A percentile compares a stretch with the other conserved stretches of the same genome.
phyloP scores from a whole-genome alignment of 2,113 vertebrate genomes.

The Eptesicus fuscus region DNA sequence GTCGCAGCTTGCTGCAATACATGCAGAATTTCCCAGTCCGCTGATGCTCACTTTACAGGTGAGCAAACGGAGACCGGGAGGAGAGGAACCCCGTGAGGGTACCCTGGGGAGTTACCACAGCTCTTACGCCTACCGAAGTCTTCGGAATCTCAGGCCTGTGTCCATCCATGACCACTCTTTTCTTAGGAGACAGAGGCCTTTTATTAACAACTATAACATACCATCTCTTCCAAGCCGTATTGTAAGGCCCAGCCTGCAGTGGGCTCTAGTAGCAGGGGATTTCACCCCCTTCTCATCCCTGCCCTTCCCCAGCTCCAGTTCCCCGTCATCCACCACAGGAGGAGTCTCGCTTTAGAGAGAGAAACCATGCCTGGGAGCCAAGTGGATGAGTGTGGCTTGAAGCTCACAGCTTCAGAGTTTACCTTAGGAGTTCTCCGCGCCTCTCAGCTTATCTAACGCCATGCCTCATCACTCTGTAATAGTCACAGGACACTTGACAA shows the following conservation, averaged over 20 bases:
- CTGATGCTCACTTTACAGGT: not conserved
- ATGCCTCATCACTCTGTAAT: not conserved
- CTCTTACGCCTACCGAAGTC: not conserved
- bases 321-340: not conserved
- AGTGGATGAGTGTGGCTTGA: slow-evolving; percentile 5
- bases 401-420: slow-evolving; percentile 11
- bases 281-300: not conserved
- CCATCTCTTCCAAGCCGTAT: not conserved
- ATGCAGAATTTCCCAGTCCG: not conserved
- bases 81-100: not conserved
- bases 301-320: not conserved
- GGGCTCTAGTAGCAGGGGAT: not conserved
- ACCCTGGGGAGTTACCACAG: not conserved
- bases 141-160: not conserved
- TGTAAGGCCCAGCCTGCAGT: not conserved
- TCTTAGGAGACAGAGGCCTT: not conserved
- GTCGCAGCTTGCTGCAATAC: not conserved
- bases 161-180: not conserved
- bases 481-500: not conserved
- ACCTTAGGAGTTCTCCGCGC: not conserved
- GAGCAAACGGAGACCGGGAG: not conserved
- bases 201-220: not conserved
- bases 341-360: not conserved
- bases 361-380: not conserved
- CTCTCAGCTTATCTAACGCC: slow-evolving; percentile 17